These are phyloP conservation scores for Diachrysia chrysitis DNA, from an alignment of 2,888 invertebrate genomes.

Conservation along the genomic window DNA sequence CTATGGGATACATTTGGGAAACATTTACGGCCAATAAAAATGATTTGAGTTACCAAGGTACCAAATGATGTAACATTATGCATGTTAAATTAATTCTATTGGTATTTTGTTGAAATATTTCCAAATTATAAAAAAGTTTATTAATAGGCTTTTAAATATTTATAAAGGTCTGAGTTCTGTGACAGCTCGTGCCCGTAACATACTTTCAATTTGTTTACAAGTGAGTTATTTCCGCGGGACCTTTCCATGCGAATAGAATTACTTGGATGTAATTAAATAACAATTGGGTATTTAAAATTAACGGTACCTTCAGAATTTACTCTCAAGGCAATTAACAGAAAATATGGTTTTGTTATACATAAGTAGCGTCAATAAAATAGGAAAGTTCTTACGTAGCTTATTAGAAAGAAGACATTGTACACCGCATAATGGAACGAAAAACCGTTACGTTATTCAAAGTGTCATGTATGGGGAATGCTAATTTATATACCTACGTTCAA, in stretches of 20 bases:
- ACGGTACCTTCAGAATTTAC: not conserved
- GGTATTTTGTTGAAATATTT: not conserved
- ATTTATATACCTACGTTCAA: slow-evolving; percentile 60
- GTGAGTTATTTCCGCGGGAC: not conserved
- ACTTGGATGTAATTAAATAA: not conserved
- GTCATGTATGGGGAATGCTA: slow-evolving; percentile 65
- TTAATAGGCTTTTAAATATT: not conserved
- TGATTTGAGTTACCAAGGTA: too few relatives aligned
- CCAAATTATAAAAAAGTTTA: not conserved
- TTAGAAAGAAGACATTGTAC: slow-evolving; percentile 53
- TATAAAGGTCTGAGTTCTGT: not conserved
- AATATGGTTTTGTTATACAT: slow-evolving; percentile 1
- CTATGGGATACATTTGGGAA: too few relatives aligned
- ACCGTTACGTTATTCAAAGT: slow-evolving; percentile 65
- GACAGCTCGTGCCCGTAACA: not conserved
- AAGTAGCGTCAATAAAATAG: not conserved
- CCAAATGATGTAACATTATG: too few relatives aligned
- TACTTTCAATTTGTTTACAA: not conserved
- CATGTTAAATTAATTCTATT: too few relatives aligned
- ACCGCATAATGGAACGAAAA: slow-evolving; percentile 58
- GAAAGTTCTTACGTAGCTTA: slow-evolving; percentile 41
- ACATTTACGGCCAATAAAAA: too few relatives aligned
- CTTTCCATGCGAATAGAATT: not conserved
- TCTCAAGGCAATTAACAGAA: not conserved
- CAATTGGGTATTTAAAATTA: not conserved